A percentile compares a stretch with the other conserved stretches of the same genome.
phyloP scores from a whole-genome alignment of 2,888 invertebrate species.

The Phrixothrix hirtus region DNA sequence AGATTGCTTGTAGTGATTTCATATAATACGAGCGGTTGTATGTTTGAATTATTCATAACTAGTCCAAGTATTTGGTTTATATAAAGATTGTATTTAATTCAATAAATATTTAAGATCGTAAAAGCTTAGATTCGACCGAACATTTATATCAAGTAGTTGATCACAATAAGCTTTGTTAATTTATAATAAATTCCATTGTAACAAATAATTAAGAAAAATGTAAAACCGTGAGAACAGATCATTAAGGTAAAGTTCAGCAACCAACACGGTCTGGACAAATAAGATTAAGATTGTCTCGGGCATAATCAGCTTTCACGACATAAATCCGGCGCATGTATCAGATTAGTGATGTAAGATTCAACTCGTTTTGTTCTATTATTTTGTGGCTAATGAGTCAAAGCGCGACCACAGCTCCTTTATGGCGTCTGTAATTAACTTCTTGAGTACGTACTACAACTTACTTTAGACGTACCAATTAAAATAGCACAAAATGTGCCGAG shows the following conservation, averaged over 20 bases:
- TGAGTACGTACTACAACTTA: conserved; percentile 12
- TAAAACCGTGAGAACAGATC: conserved; percentile 34
- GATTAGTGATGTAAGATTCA: conserved; percentile 29
- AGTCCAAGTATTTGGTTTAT: no score
- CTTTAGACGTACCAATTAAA: conserved; percentile 11
- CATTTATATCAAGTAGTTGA: conserved; percentile 30
- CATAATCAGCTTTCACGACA: conserved; percentile 38
- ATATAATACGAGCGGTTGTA: not conserved
- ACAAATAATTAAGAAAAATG: no score
- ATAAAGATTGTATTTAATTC: no score
- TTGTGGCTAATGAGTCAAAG: conserved; percentile 31
- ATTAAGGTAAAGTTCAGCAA: conserved; percentile 31
- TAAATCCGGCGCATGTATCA: conserved; percentile 37
- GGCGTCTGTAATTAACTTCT: conserved; percentile 23
- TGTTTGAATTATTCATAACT: conserved; percentile 19
- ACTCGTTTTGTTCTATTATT: conserved; percentile 29
- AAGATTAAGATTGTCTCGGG: conserved; percentile 32
- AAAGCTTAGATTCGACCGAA: no score
- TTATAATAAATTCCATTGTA: no score
- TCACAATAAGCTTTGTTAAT: conserved; percentile 24
- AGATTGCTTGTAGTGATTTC: conserved; percentile 15
- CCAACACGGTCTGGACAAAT: conserved; percentile 35
- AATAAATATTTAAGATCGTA: no score
- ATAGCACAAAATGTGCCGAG: no score
- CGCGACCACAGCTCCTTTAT: conserved; percentile 18